Evolutionary conservation across 2,888 invertebrate genomes (phyloP), one percentile per base, ranked within the genome.

Genomic region (Tiliacea aurago): DNA sequence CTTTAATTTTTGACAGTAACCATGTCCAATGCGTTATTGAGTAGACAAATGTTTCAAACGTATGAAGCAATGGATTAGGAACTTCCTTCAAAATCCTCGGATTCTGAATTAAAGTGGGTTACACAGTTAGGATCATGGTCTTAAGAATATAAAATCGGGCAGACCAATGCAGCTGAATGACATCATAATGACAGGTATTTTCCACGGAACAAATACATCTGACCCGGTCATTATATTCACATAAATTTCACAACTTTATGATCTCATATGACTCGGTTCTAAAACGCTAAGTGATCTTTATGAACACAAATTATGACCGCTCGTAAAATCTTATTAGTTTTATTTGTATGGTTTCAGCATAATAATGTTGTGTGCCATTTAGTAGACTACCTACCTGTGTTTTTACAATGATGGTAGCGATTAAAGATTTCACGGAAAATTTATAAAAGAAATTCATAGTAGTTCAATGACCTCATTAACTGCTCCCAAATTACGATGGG

Each of bases 321-420:
- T 72, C 77, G 47, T 80, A 43, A 80, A 78, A 51, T n/a, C 2
- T 58, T 64, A 77, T 80, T 72, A 53, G 68, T 51, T 72, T 65
- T 45, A 73, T 65, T 64, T 49, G 37, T 73, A 56, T 51, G 45
- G 68, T 64, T 70, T 55, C 13, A 51, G 51, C 7, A 43, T 13
- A 64, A 59, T 53, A 20, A 61, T 51, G 15, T 28, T 5, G 41
- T 33, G 23, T 51, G n/a, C 49, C 33, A 78, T 45, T 78, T 73
- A 37, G 20, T n/a, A 61, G 4, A 51, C 5, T 55, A 55, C 18
- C 45, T 53, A 70, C n/a, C 18, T 53, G 7, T 53, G 7, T 18
- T 47, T 51, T 69, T 49, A 1, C 47, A 9, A 13, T 64, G 10
- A 47, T 11, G n/a, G 13, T 43, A 20, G 5, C 9, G 10, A 58